Evolutionary conservation across 2,113 vertebrate genomes (phyloP).

Genomic region (Aegotheles bennettii): DNA sequence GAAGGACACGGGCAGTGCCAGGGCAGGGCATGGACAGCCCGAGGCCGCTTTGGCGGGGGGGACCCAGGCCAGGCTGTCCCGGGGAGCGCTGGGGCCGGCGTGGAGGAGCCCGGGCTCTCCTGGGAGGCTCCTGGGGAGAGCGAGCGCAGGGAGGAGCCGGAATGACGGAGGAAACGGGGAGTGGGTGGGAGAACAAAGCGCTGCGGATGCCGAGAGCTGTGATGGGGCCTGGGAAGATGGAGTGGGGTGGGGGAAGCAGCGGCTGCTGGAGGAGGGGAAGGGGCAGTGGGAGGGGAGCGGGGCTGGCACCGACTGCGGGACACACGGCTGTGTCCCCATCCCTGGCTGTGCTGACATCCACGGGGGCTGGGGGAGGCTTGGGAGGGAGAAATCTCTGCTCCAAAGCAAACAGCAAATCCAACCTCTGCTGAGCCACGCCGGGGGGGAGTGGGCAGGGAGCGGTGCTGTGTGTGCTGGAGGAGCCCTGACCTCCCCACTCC

Average conservation of each 20-base stretch:
- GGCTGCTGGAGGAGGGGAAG: background rate
- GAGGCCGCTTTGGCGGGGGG: too few species aligned
- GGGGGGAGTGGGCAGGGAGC: background rate
- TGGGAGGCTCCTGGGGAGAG: background rate
- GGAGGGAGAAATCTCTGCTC: background rate
- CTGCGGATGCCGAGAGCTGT: background rate
- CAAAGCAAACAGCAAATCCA: background rate
- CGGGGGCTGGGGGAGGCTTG: rapidly evolving
- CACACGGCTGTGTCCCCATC: rapidly evolving
- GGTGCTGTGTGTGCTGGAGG: rapidly evolving
- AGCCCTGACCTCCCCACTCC: background rate
- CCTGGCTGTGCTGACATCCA: rapidly evolving
- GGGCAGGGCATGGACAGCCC: background rate
- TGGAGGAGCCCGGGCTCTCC: background rate
- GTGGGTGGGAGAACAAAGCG: slow-evolving; percentile 56
- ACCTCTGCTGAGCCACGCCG: rapidly evolving
- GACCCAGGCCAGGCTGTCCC: background rate
- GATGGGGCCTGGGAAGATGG: background rate
- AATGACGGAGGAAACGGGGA: background rate
- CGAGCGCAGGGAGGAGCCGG: background rate
- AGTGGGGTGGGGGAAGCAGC: background rate
- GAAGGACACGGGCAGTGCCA: background rate
- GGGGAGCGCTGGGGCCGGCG: too few species aligned
- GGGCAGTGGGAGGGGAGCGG: background rate
- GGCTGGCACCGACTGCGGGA: rapidly evolving